These are phyloP conservation scores for Apamea crenata DNA, from an alignment of 2,888 invertebrate species.

Conservation along the genomic window DNA sequence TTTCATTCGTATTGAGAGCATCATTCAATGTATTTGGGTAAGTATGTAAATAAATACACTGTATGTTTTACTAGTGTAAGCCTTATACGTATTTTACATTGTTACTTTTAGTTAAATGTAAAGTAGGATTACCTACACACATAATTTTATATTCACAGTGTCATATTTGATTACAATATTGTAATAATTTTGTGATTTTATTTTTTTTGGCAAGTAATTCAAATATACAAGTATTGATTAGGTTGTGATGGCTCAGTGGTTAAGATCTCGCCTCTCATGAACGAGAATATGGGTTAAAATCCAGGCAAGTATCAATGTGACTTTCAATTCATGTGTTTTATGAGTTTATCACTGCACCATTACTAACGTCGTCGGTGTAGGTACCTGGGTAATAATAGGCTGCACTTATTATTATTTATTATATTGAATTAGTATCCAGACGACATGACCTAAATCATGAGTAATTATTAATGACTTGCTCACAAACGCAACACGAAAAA, in stretches of 20 bases:
- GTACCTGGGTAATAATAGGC: neutral
- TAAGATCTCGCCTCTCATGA: neutral
- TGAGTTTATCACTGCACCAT: too few species aligned
- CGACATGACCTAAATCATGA: neutral
- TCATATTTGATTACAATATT: slow-evolving; percentile 7
- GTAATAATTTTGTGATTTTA: neutral
- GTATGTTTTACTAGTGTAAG: neutral
- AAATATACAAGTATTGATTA: neutral
- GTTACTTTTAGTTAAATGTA: slow-evolving; percentile 9
- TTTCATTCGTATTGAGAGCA: neutral
- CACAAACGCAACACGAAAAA: neutral
- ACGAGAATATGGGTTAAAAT: neutral
- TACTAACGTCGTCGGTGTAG: too few species aligned
- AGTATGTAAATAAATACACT: neutral
- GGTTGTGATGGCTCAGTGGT: neutral
- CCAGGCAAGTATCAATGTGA: neutral
- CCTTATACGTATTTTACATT: neutral
- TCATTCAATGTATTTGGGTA: neutral
- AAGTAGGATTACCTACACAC: neutral
- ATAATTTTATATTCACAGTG: neutral
- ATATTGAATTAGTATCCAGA: neutral
- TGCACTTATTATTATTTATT: neutral
- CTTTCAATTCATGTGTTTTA: neutral
- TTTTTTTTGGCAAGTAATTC: slow-evolving; percentile 2
- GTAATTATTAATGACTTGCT: neutral